These are phyloP conservation scores for Ennomos quercinarius DNA, from an alignment of 2,888 invertebrate genomes.

Conservation along the genomic window DNA sequence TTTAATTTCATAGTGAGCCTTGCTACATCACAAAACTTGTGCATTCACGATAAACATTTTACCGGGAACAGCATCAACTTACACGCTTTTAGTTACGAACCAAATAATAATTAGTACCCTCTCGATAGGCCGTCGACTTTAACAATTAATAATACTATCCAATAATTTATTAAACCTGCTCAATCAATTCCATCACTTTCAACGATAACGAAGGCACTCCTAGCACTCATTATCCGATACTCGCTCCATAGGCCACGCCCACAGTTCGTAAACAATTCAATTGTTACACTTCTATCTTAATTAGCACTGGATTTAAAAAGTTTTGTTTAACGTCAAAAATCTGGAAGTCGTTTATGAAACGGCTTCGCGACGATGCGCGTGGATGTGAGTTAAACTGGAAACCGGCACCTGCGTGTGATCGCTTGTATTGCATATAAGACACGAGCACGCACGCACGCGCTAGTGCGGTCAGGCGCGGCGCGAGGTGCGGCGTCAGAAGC, in stretches of 20 bases:
- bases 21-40: slow-evolving; percentile 40
- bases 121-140: slow-evolving; percentile 55
- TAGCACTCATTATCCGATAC: slow-evolving; percentile 44
- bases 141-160: slow-evolving; percentile 67
- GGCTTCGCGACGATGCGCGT: slow-evolving; percentile 7
- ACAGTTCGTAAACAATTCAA: slow-evolving; percentile 47
- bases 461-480: slow-evolving; percentile 51
- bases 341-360: slow-evolving; percentile 13
- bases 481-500: slow-evolving; percentile 85
- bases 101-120: slow-evolving; percentile 46
- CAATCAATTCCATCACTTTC: slow-evolving; percentile 54
- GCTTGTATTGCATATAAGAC: too few relatives aligned
- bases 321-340: slow-evolving; percentile 19
- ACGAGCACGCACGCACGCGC: neutral
- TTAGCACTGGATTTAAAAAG: slow-evolving; percentile 24
- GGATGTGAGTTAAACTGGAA: neutral
- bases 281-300: slow-evolving; percentile 51
- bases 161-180: slow-evolving; percentile 56
- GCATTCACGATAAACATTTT: slow-evolving; percentile 41
- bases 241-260: slow-evolving; percentile 45
- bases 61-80: slow-evolving; percentile 50
- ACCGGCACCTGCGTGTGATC: slow-evolving; percentile 4
- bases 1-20: slow-evolving; percentile 20
- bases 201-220: slow-evolving; percentile 66
- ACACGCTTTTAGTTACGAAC: slow-evolving; percentile 43